Base-by-base conservation (phyloP, 2,888 invertebrate species). In the Synergus itoensis region DNA sequence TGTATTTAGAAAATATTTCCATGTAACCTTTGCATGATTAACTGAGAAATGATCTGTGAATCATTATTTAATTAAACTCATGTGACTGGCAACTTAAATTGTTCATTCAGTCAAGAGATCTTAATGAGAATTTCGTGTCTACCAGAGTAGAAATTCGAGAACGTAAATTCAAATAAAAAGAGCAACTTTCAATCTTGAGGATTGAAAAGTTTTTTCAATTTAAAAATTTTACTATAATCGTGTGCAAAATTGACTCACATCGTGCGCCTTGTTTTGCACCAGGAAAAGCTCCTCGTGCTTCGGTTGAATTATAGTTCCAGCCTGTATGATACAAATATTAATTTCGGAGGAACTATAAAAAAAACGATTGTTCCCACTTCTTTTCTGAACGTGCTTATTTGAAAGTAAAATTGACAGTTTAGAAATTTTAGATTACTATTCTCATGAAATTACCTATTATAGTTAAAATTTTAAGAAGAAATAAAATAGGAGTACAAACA, bases 221-320 rank as follows among this genome's bases (percentile, higher is more conserved):
- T 2, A 62, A 62, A 5, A 11, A 62, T 62, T 62, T 62, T 21
- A 28, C 62, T 62, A 28, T 62, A 21, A 62, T 28, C 28, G 62
- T 62, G 62, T 62, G 62, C 62, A 62, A 62, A 62, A 62, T 62
- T 62, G 28, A 62, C 62, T 62, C 62, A 62, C 62, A 62, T 62
- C 28, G 8, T 62, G 62, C 28, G 28, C 62, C 21, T 28, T 62
- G 62, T 62, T 62, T 62, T 62, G 62, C 21, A 62, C 14, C 62
- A 62, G 62, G 62, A 62, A 62, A 62, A 62, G 62, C 62, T 62
- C 62, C 62, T 28, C 62, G 62, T 62, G 28, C 18, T 62, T 62
- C 62, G 62, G 62, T 62, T 62, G 62, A 21, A 62, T 21, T 21
- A 14, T 62, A 21, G 21, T 62, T 62, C 62, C 62, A 62, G 62